Evolutionary conservation across 1,140 invertebrate genomes (phyloP).

Genomic region (Pinna nobilis): DNA sequence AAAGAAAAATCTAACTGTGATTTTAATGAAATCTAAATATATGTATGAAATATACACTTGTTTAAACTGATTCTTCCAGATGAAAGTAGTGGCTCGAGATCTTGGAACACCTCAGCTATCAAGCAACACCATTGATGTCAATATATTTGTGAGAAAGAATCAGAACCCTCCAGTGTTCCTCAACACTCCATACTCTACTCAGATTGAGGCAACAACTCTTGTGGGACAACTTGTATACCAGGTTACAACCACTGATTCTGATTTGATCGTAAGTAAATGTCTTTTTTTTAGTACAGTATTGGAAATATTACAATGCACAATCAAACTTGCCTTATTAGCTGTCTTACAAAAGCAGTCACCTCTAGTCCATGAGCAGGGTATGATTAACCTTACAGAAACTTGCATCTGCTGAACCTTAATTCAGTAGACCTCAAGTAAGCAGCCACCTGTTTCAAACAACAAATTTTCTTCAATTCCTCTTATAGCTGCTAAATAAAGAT

Average conservation of each 20-base stretch:
- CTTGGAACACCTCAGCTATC: conserved; percentile 27
- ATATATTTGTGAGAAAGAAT: conserved; percentile 48
- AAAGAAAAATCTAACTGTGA: too few species aligned
- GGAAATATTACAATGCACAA: too few species aligned
- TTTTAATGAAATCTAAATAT: not conserved
- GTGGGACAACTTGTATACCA: conserved; percentile 30
- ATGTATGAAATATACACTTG: not conserved
- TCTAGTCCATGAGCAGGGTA: too few species aligned
- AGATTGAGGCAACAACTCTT: conserved; percentile 31
- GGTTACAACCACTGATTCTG: conserved; percentile 60
- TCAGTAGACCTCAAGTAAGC: too few species aligned
- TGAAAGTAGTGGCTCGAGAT: conserved; percentile 38
- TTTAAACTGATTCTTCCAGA: conserved; percentile 28
- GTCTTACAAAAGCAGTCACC: too few species aligned
- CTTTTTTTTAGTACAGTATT: not conserved
- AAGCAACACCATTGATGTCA: conserved; percentile 35
- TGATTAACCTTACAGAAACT: too few species aligned
- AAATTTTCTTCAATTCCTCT: too few species aligned
- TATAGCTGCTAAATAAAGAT: too few species aligned
- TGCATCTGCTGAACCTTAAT: too few species aligned
- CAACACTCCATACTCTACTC: conserved; percentile 20
- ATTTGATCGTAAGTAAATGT: conserved; percentile 50
- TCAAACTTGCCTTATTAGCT: too few species aligned
- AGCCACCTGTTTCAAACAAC: too few species aligned
- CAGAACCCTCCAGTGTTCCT: conserved; percentile 33